Conservation (phyloP, 2,113 vertebrate species). For the Chascanopsetta lugubris region DNA sequence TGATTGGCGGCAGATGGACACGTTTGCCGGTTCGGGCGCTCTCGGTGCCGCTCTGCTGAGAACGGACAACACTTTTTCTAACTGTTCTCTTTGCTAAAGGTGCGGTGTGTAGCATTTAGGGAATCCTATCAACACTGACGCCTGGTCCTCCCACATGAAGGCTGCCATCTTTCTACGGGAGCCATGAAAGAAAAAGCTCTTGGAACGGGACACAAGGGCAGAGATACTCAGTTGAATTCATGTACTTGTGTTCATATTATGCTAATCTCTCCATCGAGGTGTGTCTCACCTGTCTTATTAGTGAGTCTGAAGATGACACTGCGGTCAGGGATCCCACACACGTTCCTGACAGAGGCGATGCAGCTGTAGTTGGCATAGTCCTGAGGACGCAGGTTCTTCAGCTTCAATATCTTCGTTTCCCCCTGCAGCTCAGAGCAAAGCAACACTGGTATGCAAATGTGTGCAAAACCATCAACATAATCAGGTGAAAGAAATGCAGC, state of each 20-base stretch:
- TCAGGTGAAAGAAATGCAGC: slow-evolving; percentile 29
- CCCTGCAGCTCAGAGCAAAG: slow-evolving; percentile 87
- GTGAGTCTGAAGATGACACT: slow-evolving; percentile 95
- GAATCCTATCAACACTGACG: too few relatives aligned
- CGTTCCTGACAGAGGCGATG: slow-evolving; percentile 94
- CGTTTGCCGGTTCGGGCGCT: slow-evolving; percentile 32
- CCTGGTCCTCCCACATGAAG: not conserved
- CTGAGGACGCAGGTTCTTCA: slow-evolving; percentile 98
- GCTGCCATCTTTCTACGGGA: too few relatives aligned
- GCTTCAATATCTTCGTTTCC: slow-evolving; percentile 98
- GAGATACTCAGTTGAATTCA: too few relatives aligned
- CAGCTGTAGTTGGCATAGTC: slow-evolving; percentile 99
- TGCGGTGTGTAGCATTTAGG: too few relatives aligned
- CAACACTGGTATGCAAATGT: slow-evolving; percentile 80
- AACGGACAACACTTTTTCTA: not conserved
- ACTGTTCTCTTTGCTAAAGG: too few relatives aligned
- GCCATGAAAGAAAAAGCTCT: too few relatives aligned
- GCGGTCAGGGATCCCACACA: slow-evolving; percentile 95
- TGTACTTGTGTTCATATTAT: too few relatives aligned
- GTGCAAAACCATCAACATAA: slow-evolving; percentile 60
- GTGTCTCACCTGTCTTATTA: slow-evolving; percentile 87
- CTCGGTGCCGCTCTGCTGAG: slow-evolving; percentile 6
- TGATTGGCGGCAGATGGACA: slow-evolving; percentile 15
- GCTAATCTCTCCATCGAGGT: not conserved
- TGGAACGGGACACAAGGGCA: too few relatives aligned